Base-by-base conservation (phyloP, 2,888 invertebrate genomes). In the Dasypolia templi region DNA sequence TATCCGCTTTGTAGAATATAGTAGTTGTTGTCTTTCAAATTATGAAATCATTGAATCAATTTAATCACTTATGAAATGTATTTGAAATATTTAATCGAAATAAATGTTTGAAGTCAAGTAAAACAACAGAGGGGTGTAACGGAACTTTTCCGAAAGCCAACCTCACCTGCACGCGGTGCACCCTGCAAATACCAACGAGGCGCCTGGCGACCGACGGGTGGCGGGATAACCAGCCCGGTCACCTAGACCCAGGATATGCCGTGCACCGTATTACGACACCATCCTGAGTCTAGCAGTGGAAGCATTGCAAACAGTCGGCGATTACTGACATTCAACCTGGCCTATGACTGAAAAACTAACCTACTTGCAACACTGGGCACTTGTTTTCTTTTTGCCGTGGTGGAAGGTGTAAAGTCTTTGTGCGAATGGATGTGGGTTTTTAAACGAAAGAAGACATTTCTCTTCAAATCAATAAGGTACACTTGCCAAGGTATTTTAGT, bases 311-410 rank as follows among this genome's bases (percentile, higher is more conserved):
- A 61, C 56, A 55, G 26, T 64, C 46, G 58, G 84, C 84, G 84
- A 82, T 83, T 67, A 82, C 84, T 82, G 84, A 81, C 84, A 81
- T 81, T 71, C 78, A 75, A 79, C 75, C 75, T 82, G 81, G 80
- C 81, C 81, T 75, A 6, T 58, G 29, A 77, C 26, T 64, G 29
- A 67, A 63, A 53, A 32, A 49, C 46, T 66, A 75, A 79, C 73
- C 39, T 61, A 62, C 46, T 62, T 51, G n/a, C 55, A 42, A 53
- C 56, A 61, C 39, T 83, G 83, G 65, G 32, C 32, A 62, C 64
- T 69, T 79, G 79, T 79, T 81, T 83, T 78, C 19, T 81, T 79
- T 83, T 83, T 82, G 83, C 71, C 80, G 79, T 79, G 79, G 56
- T 64, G 53, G 42, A 35, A 71, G 59, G 66, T 67, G 39, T 51